phyloP scores from a whole-genome alignment of 2,888 invertebrate genomes.

The Megaustenia siamemsis region DNA sequence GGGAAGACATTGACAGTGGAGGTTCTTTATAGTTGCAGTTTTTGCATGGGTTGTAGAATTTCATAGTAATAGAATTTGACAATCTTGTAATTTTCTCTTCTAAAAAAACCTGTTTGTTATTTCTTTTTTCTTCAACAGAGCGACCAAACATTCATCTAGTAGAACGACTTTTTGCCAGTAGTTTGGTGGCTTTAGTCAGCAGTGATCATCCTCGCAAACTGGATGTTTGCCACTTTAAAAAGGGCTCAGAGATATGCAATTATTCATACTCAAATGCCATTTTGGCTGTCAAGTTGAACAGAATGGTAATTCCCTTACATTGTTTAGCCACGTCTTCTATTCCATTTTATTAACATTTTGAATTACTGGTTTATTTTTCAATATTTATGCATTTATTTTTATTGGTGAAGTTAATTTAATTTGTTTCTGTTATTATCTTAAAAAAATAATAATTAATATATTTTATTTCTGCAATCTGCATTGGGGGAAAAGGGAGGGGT shows the following conservation, averaged over 20 bases:
- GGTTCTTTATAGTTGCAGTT: too few relatives aligned
- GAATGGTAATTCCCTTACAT: slow-evolving; percentile 84
- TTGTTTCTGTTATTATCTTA: too few relatives aligned
- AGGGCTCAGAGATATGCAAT: slow-evolving; percentile 98
- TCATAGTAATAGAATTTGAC: not conserved
- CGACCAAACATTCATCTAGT: slow-evolving; percentile 87
- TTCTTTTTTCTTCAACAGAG: slow-evolving; percentile 68
- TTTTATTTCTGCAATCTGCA: too few relatives aligned
- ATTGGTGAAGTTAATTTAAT: too few relatives aligned
- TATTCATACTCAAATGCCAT: slow-evolving; percentile 97
- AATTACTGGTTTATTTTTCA: not conserved
- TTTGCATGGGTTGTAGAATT: too few relatives aligned
- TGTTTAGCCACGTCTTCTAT: not conserved
- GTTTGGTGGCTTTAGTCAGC: slow-evolving; percentile 96
- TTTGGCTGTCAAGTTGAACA: slow-evolving; percentile 95
- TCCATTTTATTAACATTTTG: not conserved
- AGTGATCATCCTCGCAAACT: slow-evolving; percentile 93
- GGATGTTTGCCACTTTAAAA: slow-evolving; percentile 98
- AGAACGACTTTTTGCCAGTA: slow-evolving; percentile 97
- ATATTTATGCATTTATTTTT: not conserved
- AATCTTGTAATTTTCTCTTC: not conserved
- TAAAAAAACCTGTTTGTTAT: not conserved
- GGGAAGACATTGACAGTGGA: too few relatives aligned
- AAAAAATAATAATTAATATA: too few relatives aligned
- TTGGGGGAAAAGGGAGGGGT: too few relatives aligned